Evolutionary conservation across 2,797 vertebrate genomes (phyloP).

Genomic region (Hylomyscus alleni): DNA sequence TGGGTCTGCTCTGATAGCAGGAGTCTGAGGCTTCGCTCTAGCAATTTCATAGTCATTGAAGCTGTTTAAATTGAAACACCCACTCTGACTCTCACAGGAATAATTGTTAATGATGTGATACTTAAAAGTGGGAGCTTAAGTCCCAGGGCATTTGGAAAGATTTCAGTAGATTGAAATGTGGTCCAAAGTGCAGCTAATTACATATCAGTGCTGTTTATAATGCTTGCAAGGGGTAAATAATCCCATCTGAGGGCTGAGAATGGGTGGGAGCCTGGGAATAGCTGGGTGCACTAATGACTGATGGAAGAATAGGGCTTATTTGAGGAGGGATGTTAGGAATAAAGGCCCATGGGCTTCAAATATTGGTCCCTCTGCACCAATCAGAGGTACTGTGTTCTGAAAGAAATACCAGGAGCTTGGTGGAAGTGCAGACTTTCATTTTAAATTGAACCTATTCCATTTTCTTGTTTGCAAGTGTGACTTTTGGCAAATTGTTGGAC

Average conservation of each 20-base stretch:
- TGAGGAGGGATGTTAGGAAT: not conserved
- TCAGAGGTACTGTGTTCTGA: not conserved
- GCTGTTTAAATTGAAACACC: not conserved
- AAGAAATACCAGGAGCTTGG: not conserved
- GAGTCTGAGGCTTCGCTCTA: constrained; percentile 54
- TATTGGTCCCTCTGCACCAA: not conserved
- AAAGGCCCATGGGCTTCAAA: not conserved
- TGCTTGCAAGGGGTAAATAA: constrained; percentile 32
- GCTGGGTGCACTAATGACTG: not conserved
- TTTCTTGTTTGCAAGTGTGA: not conserved
- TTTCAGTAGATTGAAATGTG: constrained; percentile 38
- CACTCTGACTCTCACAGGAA: constrained; percentile 29
- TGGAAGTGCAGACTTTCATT: not conserved
- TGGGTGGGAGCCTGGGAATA: not conserved
- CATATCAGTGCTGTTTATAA: not conserved
- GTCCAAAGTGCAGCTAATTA: constrained; percentile 14
- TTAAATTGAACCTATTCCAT: not conserved
- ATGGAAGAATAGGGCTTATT: not conserved
- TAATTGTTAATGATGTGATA: constrained; percentile 47
- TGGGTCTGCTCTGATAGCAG: constrained; percentile 12
- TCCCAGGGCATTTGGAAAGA: constrained; percentile 46
- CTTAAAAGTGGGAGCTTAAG: constrained; percentile 39
- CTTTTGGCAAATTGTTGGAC: constrained; percentile 20
- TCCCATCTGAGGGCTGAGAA: not conserved
- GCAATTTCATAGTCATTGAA: constrained; percentile 47